These are phyloP conservation scores for Rhinogobius similis DNA, from an alignment of 2,113 vertebrate genomes.

Conservation along the genomic window DNA sequence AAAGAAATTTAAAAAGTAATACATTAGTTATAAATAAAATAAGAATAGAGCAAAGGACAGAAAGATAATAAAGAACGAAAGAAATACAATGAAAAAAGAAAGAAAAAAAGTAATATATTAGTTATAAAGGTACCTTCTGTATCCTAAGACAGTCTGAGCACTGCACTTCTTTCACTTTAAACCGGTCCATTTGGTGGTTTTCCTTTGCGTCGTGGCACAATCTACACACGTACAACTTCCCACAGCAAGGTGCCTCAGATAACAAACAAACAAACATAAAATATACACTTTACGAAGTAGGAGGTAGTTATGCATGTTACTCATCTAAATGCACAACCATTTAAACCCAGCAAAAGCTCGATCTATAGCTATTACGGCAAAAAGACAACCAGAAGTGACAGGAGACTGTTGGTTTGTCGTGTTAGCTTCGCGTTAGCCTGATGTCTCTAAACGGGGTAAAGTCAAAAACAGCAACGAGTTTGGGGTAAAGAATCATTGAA, in stretches of 20 bases:
- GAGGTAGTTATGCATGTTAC: too few relatives aligned
- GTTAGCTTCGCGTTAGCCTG: neutral
- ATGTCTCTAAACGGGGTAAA: neutral
- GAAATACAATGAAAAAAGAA: too few relatives aligned
- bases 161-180: constrained; percentile 87
- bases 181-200: constrained; percentile 88
- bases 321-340: neutral
- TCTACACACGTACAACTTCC: constrained; percentile 90
- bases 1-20: too few relatives aligned
- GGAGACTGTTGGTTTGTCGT: too few relatives aligned
- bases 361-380: neutral
- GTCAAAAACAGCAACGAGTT: too few relatives aligned
- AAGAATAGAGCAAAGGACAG: too few relatives aligned
- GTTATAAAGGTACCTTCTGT: constrained; percentile 80
- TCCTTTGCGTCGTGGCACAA: constrained; percentile 91
- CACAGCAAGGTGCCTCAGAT: constrained; percentile 88
- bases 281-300: neutral
- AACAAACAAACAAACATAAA: constrained; percentile 8
- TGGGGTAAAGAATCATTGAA: neutral
- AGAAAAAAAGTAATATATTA: too few relatives aligned
- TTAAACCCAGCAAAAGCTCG: neutral
- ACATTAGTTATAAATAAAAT: neutral
- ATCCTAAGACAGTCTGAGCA: constrained; percentile 82
- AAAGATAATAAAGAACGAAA: too few relatives aligned
- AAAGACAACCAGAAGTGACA: neutral